phyloP scores from a whole-genome alignment of 2,113 vertebrate genomes.

The Macaca nemestrina region DNA sequence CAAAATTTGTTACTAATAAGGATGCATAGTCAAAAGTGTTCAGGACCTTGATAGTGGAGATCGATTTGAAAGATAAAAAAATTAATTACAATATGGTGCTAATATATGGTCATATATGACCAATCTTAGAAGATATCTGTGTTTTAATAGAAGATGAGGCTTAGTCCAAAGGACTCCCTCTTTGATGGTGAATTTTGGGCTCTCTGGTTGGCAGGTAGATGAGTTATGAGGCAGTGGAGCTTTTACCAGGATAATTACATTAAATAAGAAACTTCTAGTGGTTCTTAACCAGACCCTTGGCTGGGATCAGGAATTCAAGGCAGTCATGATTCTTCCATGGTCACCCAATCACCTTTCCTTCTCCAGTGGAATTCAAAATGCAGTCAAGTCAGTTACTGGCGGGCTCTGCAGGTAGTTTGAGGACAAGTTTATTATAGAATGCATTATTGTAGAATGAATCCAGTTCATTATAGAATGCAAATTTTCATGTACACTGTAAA shows the following conservation, averaged over 20 bases:
- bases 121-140: neutral
- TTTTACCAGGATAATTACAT: neutral
- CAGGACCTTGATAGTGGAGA: neutral
- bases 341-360: neutral
- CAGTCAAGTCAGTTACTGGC: neutral
- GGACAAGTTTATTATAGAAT: no score
- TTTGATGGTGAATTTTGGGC: neutral
- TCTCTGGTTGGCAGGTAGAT: neutral
- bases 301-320: neutral
- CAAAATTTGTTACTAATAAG: neutral
- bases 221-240: neutral
- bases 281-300: neutral
- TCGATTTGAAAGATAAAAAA: neutral
- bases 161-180: neutral
- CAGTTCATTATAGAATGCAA: constrained; percentile 48
- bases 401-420: neutral
- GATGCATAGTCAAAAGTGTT: neutral
- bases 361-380: neutral
- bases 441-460: neutral
- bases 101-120: neutral
- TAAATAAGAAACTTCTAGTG: neutral
- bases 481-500: constrained; percentile 8
- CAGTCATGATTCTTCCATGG: neutral
- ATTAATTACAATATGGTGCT: neutral
- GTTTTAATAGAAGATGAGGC: neutral